Evolutionary conservation across 1,140 invertebrate species (phyloP).

Genomic region (Mizuhopecten yessoensis): DNA sequence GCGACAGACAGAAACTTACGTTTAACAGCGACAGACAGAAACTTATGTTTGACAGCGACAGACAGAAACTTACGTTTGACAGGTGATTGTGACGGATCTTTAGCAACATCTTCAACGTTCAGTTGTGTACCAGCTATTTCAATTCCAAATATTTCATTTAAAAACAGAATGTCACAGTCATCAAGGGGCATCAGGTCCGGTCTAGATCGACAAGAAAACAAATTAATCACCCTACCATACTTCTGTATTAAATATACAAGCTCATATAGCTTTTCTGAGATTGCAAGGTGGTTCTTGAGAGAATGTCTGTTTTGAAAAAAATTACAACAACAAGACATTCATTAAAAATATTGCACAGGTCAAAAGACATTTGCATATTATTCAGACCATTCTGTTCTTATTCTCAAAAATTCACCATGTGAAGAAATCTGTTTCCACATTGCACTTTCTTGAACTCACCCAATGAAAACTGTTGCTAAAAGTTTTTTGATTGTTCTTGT

Average conservation of each 20-base stretch:
- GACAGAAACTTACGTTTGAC: constrained; percentile 73
- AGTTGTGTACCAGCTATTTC: constrained; percentile 84
- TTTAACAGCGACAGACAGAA: too few relatives aligned
- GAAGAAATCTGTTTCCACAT: too few relatives aligned
- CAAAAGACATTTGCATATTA: too few relatives aligned
- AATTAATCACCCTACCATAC: background rate
- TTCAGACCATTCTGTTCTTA: too few relatives aligned
- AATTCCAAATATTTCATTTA: constrained; percentile 87
- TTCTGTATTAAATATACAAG: too few relatives aligned
- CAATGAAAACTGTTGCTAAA: constrained; percentile 81
- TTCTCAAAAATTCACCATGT: too few relatives aligned
- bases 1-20: too few relatives aligned
- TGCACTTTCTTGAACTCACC: constrained; percentile 70
- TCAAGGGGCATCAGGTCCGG: constrained; percentile 83
- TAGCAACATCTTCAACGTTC: constrained; percentile 72
- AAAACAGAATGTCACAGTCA: constrained; percentile 86
- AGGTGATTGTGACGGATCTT: constrained; percentile 73
- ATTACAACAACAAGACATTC: too few relatives aligned
- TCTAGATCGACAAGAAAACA: constrained; percentile 66
- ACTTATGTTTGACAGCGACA: too few relatives aligned
- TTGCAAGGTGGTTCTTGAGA: background rate
- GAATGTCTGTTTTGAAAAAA: too few relatives aligned
- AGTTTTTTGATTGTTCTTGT: constrained; percentile 81
- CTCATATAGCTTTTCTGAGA: background rate
- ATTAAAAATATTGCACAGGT: too few relatives aligned